phyloP scores from a whole-genome alignment of 2,888 invertebrate genomes.

The Cosmopolites sordidus region DNA sequence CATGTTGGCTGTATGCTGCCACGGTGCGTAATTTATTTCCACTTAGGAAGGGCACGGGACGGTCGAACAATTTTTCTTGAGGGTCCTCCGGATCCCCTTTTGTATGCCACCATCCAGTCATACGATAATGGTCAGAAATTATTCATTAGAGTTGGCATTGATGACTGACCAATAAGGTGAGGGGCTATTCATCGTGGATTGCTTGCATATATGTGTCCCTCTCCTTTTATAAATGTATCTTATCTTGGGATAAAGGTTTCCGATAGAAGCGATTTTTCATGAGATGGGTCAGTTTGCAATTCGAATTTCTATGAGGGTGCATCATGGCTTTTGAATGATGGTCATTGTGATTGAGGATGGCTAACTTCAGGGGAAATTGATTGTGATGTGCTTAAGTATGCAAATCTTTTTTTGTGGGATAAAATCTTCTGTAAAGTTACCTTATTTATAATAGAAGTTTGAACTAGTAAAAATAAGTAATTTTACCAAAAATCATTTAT shows the following conservation, averaged over 20 bases:
- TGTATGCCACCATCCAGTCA: conserved; percentile 18
- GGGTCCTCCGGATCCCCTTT: conserved; percentile 22
- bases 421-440: too few species aligned
- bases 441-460: too few species aligned
- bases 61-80: conserved; percentile 27
- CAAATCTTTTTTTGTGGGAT: too few species aligned
- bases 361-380: too few species aligned
- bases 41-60: conserved; percentile 21
- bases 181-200: conserved; percentile 5
- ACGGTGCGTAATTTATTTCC: conserved; percentile 31
- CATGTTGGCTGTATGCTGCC: conserved; percentile 16
- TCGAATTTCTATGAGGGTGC: neutral
- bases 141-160: conserved; percentile 26
- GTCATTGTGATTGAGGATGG: too few species aligned
- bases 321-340: neutral
- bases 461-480: too few species aligned
- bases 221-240: neutral
- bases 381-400: too few species aligned
- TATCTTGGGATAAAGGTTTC: neutral
- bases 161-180: conserved; percentile 14
- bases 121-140: conserved; percentile 25
- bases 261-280: neutral
- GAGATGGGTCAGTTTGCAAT: neutral
- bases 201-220: neutral
- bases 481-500: too few species aligned